Evolutionary conservation across 1,140 invertebrate genomes (phyloP), one percentile per base, ranked within the genome.

Genomic region (Helicoverpa zea): DNA sequence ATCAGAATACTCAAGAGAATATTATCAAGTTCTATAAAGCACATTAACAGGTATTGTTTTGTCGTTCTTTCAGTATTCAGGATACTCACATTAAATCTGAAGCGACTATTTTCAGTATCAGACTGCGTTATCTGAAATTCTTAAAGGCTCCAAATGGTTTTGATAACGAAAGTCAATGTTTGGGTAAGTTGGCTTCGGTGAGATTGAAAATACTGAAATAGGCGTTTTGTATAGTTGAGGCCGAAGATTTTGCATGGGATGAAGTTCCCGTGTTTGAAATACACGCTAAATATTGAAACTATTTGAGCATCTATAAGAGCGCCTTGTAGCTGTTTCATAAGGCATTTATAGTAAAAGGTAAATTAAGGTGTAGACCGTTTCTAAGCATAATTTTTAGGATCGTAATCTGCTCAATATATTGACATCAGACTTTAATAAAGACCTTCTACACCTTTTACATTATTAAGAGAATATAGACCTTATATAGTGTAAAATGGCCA

Each of bases 1-100:
- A 61, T 10, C 10, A 23, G 16, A 12, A 11, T 30, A 1, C 13
- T 29, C 23, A 14, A 30, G 58, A 61, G 23, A 61, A 30, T 30
- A 61, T 30, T 61, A 13, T 29, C 23, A 13, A 61, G 29, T 51
- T 18, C 23, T 29, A 29, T 68, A 11, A 11, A 3, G 47, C 11
- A 11, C 4, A 49, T 51, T 16, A 16, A 18, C 43, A 51, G 47
- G n/a, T 68, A 68, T 68, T 68, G 64, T 68, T 51, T 68, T 14
- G 9, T 16, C 63, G 43, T 29, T 30, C 47, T 13, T 30, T n/a
- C 5, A 9, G 7, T 16, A 47, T 14, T n/a, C 5, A 9, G 7
- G n/a, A 47, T 14, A 47, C n/a, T 64, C 13, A 49, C 43, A 68
- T 49, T 5, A 68, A 68, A 23, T 68, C 35, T 47, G 12, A 49